Percentiles rank a stretch among this genome's conserved stretches.
These are phyloP conservation scores for Pseudochirops corinnae DNA, from an alignment of 2,797 vertebrate genomes.

Conservation along the genomic window DNA sequence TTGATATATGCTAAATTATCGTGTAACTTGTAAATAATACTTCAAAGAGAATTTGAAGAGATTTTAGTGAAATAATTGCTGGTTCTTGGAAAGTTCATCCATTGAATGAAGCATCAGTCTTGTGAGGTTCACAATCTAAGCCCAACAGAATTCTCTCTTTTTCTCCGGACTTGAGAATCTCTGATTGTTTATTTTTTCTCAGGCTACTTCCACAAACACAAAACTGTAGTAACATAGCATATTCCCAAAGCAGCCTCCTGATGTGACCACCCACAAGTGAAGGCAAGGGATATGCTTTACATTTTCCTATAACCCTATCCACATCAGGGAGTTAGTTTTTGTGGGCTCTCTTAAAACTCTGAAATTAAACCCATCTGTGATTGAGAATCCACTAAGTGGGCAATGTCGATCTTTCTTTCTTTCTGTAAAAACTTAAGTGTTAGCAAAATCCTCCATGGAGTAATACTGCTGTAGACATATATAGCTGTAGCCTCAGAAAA, in stretches of 20 bases:
- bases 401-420: constrained; percentile 45
- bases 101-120: constrained; percentile 23
- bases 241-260: constrained; percentile 57
- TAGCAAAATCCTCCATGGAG: constrained; percentile 18
- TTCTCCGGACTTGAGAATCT: constrained; percentile 54
- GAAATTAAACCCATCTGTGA: constrained; percentile 62
- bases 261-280: constrained; percentile 78
- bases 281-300: constrained; percentile 69
- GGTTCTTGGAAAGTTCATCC: constrained; percentile 1
- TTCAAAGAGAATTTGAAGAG: constrained; percentile 22
- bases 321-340: constrained; percentile 58
- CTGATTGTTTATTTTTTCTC: constrained; percentile 82
- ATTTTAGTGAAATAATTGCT: constrained; percentile 6
- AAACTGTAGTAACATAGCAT: constrained; percentile 65
- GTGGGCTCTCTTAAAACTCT: constrained; percentile 41
- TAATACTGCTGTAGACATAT: neutral
- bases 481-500: constrained; percentile 8
- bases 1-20: constrained; percentile 21
- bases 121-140: constrained; percentile 1
- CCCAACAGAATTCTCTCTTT: constrained; percentile 55
- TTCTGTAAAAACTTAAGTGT: constrained; percentile 13
- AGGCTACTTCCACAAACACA: constrained; percentile 81
- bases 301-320: constrained; percentile 59
- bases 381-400: constrained; percentile 30
- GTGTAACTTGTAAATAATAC: neutral